Evolutionary conservation across 2,113 vertebrate genomes (phyloP), one percentile per base, ranked within the genome.

Genomic region (Lontra canadensis): DNA sequence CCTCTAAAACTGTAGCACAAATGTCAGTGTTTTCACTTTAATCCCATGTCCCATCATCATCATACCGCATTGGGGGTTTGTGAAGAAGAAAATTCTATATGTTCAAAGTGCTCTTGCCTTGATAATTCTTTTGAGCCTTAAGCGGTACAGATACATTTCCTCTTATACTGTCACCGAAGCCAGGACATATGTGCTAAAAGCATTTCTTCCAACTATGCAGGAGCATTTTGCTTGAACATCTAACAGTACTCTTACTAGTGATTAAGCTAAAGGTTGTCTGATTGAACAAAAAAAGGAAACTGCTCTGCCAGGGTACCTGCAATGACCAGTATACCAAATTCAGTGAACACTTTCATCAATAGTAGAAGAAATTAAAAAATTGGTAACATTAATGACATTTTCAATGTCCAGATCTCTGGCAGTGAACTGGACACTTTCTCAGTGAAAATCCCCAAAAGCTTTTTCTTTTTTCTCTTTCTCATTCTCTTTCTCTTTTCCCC

Each of bases 341-440:
- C 99, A 99, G 92, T 99, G 99, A 49, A 99, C 99, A 1, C 99
- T 99, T 7, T 99, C 99, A 0, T 99, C 99, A 2, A 99, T 99
- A 87, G 96, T 98, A 42, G 98, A 98, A 9, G 99, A 99, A 26
- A 99, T 98, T 98, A 94, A 99, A 99, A 99, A 99, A 98, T 99
- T 99, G 79, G 99, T 99, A 83, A 99, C 99, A 1, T 99, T 99
- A 71, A 31, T 31, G 29, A 99, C 99, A 0, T 99, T 99, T 95
- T 99, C 99, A 61, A 99, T 99, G 90, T 99, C 99, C 92, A 99
- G 96, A 1, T 99, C 99, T 21, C 99, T 99, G 76, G 99, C 99
- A 65, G 99, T 99, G 98, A 44, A 99, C 98, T 0, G 98, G 98
- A 90, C 99, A 99, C 52, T 97, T 99, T n/a, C 99, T 97, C 97